These are phyloP conservation scores for Archilochus colubris DNA, from an alignment of 2,113 vertebrate species.

Conservation along the genomic window DNA sequence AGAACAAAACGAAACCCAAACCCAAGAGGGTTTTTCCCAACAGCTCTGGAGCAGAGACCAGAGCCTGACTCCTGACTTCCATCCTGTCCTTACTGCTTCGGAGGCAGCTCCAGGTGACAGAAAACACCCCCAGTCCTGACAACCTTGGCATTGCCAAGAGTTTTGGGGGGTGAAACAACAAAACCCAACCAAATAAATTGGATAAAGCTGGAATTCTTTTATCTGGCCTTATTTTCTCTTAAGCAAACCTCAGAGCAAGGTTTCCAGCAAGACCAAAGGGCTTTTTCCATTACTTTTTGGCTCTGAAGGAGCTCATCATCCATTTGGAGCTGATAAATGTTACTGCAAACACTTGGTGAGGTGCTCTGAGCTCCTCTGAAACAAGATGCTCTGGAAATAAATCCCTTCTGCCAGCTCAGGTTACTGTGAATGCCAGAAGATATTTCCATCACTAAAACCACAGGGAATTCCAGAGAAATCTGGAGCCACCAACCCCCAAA, in stretches of 20 bases:
- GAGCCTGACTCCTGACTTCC: not conserved
- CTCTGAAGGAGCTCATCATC: not conserved
- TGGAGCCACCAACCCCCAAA: not conserved
- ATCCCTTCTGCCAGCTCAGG: slow-evolving; percentile 16
- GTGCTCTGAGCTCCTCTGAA: slow-evolving; percentile 17
- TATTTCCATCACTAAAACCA: slow-evolving; percentile 25
- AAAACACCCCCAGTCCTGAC: not conserved
- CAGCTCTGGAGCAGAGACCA: not conserved
- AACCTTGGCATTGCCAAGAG: not conserved
- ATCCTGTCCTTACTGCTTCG: not conserved
- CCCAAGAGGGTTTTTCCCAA: not conserved
- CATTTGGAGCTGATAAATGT: slow-evolving; percentile 13
- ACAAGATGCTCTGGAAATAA: slow-evolving; percentile 19
- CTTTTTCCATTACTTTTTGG: not conserved
- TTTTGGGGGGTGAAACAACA: not conserved
- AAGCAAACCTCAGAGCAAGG: not conserved
- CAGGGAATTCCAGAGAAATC: not conserved
- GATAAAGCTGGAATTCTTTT: not conserved
- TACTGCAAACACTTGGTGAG: not conserved
- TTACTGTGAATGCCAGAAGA: not conserved
- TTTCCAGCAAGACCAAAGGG: not conserved
- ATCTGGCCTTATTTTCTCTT: not conserved
- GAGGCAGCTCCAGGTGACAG: slow-evolving; percentile 9
- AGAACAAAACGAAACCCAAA: too few species aligned
- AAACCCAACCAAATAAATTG: not conserved